These are phyloP conservation scores for Mesocricetus auratus DNA, from an alignment of 2,113 vertebrate genomes.

Conservation along the genomic window DNA sequence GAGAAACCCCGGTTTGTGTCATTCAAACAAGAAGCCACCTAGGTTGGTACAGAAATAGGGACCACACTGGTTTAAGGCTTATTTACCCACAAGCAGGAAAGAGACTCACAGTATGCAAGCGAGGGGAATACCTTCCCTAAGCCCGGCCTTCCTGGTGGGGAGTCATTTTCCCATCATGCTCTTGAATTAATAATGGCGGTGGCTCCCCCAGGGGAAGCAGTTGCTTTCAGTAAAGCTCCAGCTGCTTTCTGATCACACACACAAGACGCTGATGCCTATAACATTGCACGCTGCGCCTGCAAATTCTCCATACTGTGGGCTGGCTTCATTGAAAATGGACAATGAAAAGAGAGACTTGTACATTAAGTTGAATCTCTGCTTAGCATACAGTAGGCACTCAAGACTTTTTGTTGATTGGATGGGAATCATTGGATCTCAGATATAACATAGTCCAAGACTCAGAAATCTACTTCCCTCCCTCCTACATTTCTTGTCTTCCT, in stretches of 20 bases:
- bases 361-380: neutral
- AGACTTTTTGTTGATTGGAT: neutral
- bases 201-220: neutral
- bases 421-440: neutral
- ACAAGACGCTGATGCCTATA: accelerated
- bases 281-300: accelerated
- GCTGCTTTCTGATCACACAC: neutral
- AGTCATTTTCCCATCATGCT: neutral
- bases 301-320: neutral
- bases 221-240: neutral
- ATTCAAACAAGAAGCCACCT: neutral
- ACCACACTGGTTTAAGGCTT: neutral
- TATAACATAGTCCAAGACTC: neutral
- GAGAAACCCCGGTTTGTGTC: neutral
- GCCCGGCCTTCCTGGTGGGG: too few relatives aligned
- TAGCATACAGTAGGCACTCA: neutral
- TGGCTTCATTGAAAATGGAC: neutral
- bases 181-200: constrained; percentile 43
- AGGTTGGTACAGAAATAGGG: neutral
- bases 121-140: neutral
- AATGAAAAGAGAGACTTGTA: neutral
- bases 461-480: neutral
- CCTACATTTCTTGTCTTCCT: neutral
- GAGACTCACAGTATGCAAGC: neutral
- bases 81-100: neutral